phyloP scores from a whole-genome alignment of 2,888 invertebrate species.

The Acleris sparsana region DNA sequence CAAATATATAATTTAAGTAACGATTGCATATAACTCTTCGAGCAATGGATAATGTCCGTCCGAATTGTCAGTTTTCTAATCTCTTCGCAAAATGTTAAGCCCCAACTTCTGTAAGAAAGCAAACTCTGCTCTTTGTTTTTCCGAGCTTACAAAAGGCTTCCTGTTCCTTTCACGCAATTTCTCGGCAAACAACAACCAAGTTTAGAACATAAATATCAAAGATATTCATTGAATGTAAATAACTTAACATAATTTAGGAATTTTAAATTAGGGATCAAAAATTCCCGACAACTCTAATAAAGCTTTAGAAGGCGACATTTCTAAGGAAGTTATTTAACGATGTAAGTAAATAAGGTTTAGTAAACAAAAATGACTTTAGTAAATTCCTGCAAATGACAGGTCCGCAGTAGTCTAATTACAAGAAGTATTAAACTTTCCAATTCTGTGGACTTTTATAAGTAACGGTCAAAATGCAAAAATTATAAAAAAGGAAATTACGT shows the following conservation, averaged over 20 bases:
- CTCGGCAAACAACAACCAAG: constrained; percentile 10
- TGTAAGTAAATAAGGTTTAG: constrained; percentile 5
- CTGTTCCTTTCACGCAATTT: constrained; percentile 20
- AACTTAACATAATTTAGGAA: constrained; percentile 28
- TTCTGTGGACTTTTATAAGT: no score
- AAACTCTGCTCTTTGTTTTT: constrained; percentile 14
- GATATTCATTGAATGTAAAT: constrained; percentile 31
- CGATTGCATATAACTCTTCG: no score
- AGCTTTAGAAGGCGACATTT: constrained; percentile 10
- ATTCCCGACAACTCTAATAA: constrained; percentile 7
- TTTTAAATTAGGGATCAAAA: constrained; percentile 21
- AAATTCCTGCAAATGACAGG: constrained; percentile 2
- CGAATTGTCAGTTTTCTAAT: background rate
- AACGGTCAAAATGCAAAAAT: no score
- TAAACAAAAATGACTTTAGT: background rate
- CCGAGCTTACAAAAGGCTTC: constrained; percentile 29
- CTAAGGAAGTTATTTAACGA: constrained; percentile 23
- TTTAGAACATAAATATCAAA: constrained; percentile 19
- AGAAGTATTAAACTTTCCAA: no score
- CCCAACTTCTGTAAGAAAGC: background rate
- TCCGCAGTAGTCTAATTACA: no score
- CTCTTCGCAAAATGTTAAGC: background rate
- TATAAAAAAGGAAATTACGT: no score
- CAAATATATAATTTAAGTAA: no score
- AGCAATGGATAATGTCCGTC: no score